Evolutionary conservation across 1,140 invertebrate genomes (phyloP), one percentile per base, ranked within the genome.

Genomic region (Acromyrmex charruanus): DNA sequence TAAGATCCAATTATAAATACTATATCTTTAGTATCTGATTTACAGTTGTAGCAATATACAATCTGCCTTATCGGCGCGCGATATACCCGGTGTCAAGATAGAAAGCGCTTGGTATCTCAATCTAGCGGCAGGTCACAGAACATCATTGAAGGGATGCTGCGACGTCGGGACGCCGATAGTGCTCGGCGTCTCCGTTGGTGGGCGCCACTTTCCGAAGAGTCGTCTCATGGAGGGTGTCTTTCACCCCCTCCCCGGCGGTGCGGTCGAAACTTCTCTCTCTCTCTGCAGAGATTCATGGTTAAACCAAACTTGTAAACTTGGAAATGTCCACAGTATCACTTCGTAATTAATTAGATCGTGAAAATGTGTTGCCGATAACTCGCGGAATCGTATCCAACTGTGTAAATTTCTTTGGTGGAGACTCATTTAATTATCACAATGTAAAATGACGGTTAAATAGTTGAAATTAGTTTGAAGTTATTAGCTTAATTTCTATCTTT

Each of bases 151-250:
- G 89, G 80, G 93, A 91, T 89, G 92, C 58, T 90, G 72, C 69
- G 69, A 82, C 90, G 93, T 93, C 89, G 89, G 74, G 93, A 90
- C 89, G 92, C 65, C 90, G 63, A 2, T 21, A 71, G 61, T 93
- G 89, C 87, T 16, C 53, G 75, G 74, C 88, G 91, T 92, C 93
- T 87, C 90, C 93, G 93, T 77, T 80, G 59, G 90, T 61, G 84
- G 94, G 93, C 94, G 93, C 93, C 93, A 94, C 90, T 59, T 39
- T 81, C 49, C 86, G 10, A 25, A 44, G 18, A 25, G 49, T 28
- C 44, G 55, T 77, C 7, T n/a, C n/a, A 2, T 9, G 1, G 3
- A 10, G 53, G 25, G n/a, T 55, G 21, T 12, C 68, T 85, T 58
- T 87, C 69, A 77, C 72, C 85, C 85, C 2, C 79, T 16, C 14